Evolutionary conservation across 2,888 invertebrate species (phyloP), one percentile per base, ranked within the genome.

Genomic region (Rapana venosa): DNA sequence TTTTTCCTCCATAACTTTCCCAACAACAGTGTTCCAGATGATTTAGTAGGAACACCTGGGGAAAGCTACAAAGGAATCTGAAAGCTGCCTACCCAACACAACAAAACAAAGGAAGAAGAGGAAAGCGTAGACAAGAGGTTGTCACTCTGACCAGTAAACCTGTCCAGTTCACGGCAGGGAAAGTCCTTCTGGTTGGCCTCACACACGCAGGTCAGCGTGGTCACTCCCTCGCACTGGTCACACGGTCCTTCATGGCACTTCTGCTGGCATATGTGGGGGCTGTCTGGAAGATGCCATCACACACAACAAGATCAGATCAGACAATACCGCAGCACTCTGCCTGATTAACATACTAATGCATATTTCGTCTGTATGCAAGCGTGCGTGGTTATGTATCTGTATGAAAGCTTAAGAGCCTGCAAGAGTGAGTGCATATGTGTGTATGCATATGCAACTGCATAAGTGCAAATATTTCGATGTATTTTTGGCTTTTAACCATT

Each of bases 161-260:
- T 20, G 30, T 58, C 56, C 70, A 87, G 84, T 58, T 87, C 58
- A n/a, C 22, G n/a, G 61, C 96, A 96, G 2, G 94, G 91, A 87
- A 96, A 92, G 70, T 94, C 93, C 94, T 98, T 98, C 35, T 93
- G 94, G 86, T 93, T 91, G 93, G 98, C 98, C 96, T 94, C 94
- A 93, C 96, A 96, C 22, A 94, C 92, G 92, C 96, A 96, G 20
- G 89, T 93, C 20, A 95, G 90, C 17, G 90, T 90, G 11, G 94
- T 95, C 30, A 91, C 91, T 11, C 94, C 95, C 58, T 93, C 95
- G 95, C 99, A 99, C 0, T 97, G 96, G 0, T 97, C 97, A 95
- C 99, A 99, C 4, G 97, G 96, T 0, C 98, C 98, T 30, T 97
- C 97, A 96, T 99, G 99, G 95, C 99, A 99, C 81, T 96, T 96